These are phyloP conservation scores for Rallus crepitans DNA, from an alignment of 2,797 vertebrate species.

Conservation along the genomic window DNA sequence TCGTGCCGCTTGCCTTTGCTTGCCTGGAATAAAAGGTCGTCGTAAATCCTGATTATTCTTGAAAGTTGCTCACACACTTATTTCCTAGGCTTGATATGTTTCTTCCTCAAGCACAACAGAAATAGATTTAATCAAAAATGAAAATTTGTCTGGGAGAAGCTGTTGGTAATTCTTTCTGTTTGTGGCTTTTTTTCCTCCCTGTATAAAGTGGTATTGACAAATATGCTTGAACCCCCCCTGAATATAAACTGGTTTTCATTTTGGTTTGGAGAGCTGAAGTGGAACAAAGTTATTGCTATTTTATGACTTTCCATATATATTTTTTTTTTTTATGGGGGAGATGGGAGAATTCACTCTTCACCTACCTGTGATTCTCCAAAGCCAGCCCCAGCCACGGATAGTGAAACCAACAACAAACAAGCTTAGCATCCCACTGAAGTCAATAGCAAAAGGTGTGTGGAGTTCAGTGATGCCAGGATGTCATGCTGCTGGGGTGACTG, in stretches of 20 bases:
- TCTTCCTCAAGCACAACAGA: background rate
- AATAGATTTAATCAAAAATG: constrained; percentile 34
- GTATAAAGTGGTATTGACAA: background rate
- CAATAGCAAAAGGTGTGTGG: background rate
- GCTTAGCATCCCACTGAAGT: background rate
- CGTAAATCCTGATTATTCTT: constrained; percentile 41
- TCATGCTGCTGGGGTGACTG: background rate
- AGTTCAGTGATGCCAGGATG: background rate
- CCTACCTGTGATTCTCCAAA: background rate
- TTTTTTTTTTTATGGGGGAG: background rate
- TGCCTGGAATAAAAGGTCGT: constrained; percentile 44
- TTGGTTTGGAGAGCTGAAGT: background rate
- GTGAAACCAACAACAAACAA: background rate
- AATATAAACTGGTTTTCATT: background rate
- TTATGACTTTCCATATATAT: background rate
- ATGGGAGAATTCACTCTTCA: background rate
- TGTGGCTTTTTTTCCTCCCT: background rate
- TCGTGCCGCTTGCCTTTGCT: background rate
- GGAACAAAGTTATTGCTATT: background rate
- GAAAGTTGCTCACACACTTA: constrained; percentile 6
- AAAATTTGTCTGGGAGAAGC: background rate
- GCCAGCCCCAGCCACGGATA: background rate
- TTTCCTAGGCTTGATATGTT: constrained; percentile 10
- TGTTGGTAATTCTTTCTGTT: background rate
- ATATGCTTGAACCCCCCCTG: background rate